Conservation (phyloP, 2,888 invertebrate species). For the Agonum fuliginosum region DNA sequence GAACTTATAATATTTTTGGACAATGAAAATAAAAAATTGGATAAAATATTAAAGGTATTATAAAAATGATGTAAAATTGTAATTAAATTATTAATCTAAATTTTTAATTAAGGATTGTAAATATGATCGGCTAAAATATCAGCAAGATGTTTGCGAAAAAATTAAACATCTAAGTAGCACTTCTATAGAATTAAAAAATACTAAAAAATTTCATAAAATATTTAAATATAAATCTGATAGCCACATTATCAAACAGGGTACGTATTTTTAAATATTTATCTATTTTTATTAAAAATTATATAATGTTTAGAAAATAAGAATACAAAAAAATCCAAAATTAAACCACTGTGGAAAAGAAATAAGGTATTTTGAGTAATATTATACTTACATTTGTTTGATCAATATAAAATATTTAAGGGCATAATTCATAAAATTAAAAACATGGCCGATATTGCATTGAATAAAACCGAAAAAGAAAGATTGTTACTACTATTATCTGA, state of each 20-base stretch:
- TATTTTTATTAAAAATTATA: background rate
- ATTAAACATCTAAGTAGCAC: background rate
- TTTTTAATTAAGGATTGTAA: background rate
- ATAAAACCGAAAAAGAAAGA: constrained; percentile 27
- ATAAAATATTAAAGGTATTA: constrained; percentile 1
- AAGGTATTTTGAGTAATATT: background rate
- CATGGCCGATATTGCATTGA: background rate
- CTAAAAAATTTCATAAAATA: constrained; percentile 17
- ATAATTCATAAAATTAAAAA: background rate
- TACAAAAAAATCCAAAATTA: background rate
- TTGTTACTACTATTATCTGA: constrained; percentile 33
- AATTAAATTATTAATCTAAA: background rate
- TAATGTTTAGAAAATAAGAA: background rate
- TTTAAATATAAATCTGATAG: constrained; percentile 14
- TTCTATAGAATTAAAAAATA: constrained; percentile 4
- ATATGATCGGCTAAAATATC: background rate
- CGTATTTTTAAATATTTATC: background rate
- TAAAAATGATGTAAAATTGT: background rate
- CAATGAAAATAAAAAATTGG: background rate
- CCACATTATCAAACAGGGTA: background rate
- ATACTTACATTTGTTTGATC: constrained; percentile 15
- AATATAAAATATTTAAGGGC: constrained; percentile 5
- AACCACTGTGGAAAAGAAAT: background rate
- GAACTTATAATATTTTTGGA: background rate
- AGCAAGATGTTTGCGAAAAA: constrained; percentile 13